Conservation (phyloP, 2,797 vertebrate species). For the Distichodus sexfasciatus region DNA sequence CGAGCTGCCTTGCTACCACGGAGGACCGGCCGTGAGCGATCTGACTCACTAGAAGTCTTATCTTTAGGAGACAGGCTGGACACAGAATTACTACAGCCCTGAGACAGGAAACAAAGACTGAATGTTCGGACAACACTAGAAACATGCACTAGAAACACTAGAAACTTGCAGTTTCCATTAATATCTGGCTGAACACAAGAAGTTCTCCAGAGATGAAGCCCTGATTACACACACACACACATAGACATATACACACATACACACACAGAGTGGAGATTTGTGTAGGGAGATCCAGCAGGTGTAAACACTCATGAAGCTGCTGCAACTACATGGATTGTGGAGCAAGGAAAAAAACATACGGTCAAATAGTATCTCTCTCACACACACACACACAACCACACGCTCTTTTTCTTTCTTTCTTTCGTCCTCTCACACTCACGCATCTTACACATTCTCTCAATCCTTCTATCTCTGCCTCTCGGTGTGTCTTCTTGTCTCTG, state of each 20-base stretch:
- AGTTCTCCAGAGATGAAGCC: background rate
- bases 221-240: slow-evolving; percentile 14
- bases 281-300: slow-evolving; percentile 11
- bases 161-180: background rate
- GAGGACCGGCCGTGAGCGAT: no score
- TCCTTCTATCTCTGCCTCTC: no score
- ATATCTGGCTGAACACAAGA: slow-evolving; percentile 14
- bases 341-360: no score
- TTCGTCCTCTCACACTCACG: no score
- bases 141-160: background rate
- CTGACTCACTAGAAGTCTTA: background rate
- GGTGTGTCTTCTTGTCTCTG: no score
- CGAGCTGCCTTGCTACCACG: no score
- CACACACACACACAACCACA: no score
- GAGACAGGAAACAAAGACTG: background rate
- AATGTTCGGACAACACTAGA: background rate
- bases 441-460: no score
- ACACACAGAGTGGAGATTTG: slow-evolving; percentile 1
- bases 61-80: background rate
- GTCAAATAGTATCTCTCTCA: no score
- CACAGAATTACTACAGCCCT: background rate
- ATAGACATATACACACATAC: no score
- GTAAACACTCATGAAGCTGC: background rate
- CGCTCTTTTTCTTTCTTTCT: no score
- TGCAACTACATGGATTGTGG: no score